Evolutionary conservation across 2,113 vertebrate genomes (phyloP), one percentile per base, ranked within the genome.

Genomic region (Abramis brama): DNA sequence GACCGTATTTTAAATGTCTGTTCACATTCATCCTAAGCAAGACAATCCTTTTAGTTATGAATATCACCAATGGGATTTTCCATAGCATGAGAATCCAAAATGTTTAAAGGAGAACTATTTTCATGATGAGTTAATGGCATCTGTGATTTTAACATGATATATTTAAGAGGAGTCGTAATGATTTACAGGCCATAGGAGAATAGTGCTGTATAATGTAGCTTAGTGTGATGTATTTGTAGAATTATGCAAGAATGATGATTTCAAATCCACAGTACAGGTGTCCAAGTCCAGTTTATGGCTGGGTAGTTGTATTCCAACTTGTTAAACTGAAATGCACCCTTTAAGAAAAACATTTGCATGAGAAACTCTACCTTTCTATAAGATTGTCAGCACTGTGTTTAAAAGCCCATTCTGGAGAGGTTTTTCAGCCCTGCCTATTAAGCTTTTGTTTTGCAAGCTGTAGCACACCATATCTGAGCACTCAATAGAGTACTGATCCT

Each of bases 11-110:
- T 23, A 85, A 75, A 66, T 50, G 2, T 60, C 17, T 84, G 71
- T 84, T 55, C 70, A 57, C 23, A 23, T 70, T 86, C 85, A 50
- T 88, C 74, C 25, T 13, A 83, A 87, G 83, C 30, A 74, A 73
- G 10, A 25, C 33, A 84, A 36, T 45, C 33, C 6, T 76, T 55
- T 87, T 12, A 71, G 60, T 85, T 71, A 64, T 79, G 74, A 47
- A 81, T 57, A 7, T 2, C 60, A 76, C 52, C 12, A 68, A 21
- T 27, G 52, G 73, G 74, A 83, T 30, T 85, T 81, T 81, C 9
- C 43, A 50, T 73, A 59, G 19, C 19, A 73, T 83, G 71, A 45
- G 71, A 75, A 47, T 84, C 64, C 43, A 85, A 71, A 90, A 68
- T 64, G 73, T 59, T 71, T 33, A 57, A 30, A 19, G 27, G 6